Evolutionary conservation across 2,113 vertebrate genomes (phyloP), one percentile per base, ranked within the genome.

Genomic region (Delphinus delphis): DNA sequence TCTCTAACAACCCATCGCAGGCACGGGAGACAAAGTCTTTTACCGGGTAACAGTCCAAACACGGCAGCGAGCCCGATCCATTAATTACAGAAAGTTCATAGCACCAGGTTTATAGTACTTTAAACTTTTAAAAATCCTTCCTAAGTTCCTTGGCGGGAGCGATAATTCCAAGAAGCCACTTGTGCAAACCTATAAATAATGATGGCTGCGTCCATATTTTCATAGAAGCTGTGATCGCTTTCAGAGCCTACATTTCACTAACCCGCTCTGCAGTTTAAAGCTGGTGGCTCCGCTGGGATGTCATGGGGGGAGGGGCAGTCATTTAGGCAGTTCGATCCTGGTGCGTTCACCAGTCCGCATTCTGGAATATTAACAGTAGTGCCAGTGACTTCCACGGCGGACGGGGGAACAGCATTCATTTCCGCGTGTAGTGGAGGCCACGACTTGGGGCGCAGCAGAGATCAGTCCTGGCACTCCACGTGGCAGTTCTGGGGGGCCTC

Each of bases 181-280:
- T 50, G 58, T 2, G n/a, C 82, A 60, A 50, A 31, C 31, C 65
- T 60, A 50, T 55, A 63, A 68, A 90, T 21, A 67, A 38, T 1
- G 65, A 21, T 0, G 3, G 18, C 8, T 13, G 44, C 14, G 3
- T 33, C 65, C 0, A 0, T 1, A 11, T 28, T n/a, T 15, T 44
- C 90, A 4, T 2, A 6, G 44, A 38, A 38, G 33, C 81, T 25
- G n/a, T 3, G 63, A 20, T 25, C 44, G 38, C 73, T 41, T 20
- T 21, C 13, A 2, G 80, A 50, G 10, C 47, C 36, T 33, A 8
- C 44, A 1, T 7, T 9, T 77, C 80, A 15, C 13, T 28, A 68
- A 47, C 28, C 85, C 2, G 3, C 14, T 1, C 1, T 0, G 9
- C 3, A 0, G 38, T 8, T 3, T 9, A 4, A 23, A 8, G 8